These are phyloP conservation scores for Nicator chloris DNA, from an alignment of 2,113 vertebrate species.

Conservation along the genomic window DNA sequence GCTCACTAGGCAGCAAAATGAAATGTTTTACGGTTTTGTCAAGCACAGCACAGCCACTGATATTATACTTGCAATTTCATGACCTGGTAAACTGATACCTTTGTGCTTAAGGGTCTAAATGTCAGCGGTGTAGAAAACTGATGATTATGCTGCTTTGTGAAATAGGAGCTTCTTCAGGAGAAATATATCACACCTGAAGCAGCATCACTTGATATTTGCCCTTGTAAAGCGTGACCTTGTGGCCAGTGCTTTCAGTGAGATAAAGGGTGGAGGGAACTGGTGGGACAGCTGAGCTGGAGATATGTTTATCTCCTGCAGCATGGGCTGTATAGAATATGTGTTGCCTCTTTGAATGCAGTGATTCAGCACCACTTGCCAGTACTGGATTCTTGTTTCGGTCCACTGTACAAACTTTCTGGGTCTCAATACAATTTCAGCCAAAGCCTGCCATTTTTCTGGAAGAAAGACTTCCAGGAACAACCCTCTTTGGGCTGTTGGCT, in stretches of 20 bases:
- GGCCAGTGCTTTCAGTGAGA: not conserved
- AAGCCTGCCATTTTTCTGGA: not conserved
- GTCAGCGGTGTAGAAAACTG: constrained; percentile 11
- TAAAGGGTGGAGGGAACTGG: not conserved
- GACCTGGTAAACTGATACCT: constrained; percentile 47
- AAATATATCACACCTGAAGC: not conserved
- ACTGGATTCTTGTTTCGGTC: not conserved
- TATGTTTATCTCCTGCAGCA: not conserved
- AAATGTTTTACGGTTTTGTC: not conserved
- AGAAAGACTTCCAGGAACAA: not conserved
- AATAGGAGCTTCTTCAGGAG: not conserved
- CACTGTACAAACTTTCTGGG: not conserved
- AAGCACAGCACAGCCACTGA: constrained; percentile 9
- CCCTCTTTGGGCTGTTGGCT: not conserved
- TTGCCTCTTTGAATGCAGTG: not conserved
- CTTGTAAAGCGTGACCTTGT: not conserved
- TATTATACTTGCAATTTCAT: constrained; percentile 55
- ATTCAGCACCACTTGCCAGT: not conserved
- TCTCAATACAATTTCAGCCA: not conserved
- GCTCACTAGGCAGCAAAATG: constrained; percentile 48
- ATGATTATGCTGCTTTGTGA: constrained; percentile 17
- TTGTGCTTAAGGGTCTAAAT: constrained; percentile 19
- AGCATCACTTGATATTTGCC: constrained; percentile 11
- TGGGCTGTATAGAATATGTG: not conserved
- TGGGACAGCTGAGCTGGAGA: not conserved